A percentile compares a stretch with the other conserved stretches of the same genome.
These are phyloP conservation scores for Cancer borealis DNA, from an alignment of 2,888 invertebrate species.

Conservation along the genomic window DNA sequence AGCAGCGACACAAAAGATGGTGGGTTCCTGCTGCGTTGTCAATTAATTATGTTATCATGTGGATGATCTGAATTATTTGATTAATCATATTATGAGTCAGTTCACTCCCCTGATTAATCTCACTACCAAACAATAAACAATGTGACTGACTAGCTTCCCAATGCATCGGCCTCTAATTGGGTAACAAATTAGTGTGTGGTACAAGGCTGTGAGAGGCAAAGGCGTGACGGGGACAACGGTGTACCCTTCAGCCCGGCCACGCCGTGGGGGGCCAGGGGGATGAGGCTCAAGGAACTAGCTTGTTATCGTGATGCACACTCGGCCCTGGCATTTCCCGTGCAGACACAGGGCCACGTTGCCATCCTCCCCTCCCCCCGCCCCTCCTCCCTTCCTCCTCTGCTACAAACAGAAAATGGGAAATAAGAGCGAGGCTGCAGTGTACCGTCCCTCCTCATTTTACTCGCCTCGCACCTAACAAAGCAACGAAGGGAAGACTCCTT, in stretches of 20 bases:
- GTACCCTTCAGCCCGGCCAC: conserved; percentile 12
- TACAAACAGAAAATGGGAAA: conserved; percentile 36
- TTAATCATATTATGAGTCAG: neutral
- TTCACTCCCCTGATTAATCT: neutral
- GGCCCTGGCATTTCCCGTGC: conserved; percentile 59
- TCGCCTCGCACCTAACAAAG: conserved; percentile 31
- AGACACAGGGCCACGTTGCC: conserved; percentile 41
- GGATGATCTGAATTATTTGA: neutral
- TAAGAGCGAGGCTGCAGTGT: conserved; percentile 37
- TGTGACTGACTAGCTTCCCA: neutral
- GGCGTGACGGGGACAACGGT: conserved; percentile 28
- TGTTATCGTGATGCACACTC: conserved; percentile 44
- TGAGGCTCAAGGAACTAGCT: conserved; percentile 32
- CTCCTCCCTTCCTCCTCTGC: conserved; percentile 27
- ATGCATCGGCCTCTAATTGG: neutral
- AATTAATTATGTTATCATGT: neutral
- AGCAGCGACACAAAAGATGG: neutral
- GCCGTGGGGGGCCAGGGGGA: neutral
- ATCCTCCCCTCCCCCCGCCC: neutral
- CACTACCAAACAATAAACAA: neutral
- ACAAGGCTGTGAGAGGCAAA: neutral
- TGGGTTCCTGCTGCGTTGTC: neutral
- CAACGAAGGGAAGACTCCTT: neutral
- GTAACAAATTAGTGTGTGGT: neutral
- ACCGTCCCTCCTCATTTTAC: neutral